A percentile compares a stretch with the other conserved stretches of the same genome.
phyloP scores from a whole-genome alignment of 2,797 vertebrate species.

The Antrozous pallidus region DNA sequence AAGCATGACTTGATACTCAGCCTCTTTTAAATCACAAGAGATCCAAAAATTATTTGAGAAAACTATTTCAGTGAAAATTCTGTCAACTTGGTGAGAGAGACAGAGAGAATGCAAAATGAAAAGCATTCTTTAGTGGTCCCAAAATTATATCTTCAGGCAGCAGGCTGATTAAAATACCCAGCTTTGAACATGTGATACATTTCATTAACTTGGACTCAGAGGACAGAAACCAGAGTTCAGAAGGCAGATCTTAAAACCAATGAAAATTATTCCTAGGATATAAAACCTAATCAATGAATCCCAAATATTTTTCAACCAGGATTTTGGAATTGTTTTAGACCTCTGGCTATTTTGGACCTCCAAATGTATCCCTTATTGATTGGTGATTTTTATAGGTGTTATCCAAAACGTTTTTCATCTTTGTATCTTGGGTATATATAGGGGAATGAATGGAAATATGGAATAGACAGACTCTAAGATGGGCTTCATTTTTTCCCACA shows the following conservation, averaged over 20 bases:
- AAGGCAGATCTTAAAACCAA: background rate
- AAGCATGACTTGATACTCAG: background rate
- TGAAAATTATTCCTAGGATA: background rate
- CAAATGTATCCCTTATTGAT: background rate
- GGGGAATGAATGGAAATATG: background rate
- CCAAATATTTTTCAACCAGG: background rate
- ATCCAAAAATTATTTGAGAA: background rate
- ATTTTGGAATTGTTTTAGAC: background rate
- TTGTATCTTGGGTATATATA: background rate
- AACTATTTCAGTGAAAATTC: background rate
- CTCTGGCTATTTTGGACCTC: background rate
- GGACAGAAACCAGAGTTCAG: background rate
- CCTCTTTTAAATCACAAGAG: background rate
- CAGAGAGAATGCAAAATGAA: background rate
- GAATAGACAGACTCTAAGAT: background rate
- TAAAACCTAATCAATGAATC: background rate
- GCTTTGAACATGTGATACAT: background rate
- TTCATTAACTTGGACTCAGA: background rate
- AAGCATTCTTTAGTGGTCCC: background rate
- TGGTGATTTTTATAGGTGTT: background rate
- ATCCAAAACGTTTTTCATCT: background rate
- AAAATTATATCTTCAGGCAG: background rate
- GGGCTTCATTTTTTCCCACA: background rate
- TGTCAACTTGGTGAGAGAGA: background rate
- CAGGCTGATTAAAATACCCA: background rate